phyloP scores from a whole-genome alignment of 2,888 invertebrate genomes.

The Campoletis raptor region DNA sequence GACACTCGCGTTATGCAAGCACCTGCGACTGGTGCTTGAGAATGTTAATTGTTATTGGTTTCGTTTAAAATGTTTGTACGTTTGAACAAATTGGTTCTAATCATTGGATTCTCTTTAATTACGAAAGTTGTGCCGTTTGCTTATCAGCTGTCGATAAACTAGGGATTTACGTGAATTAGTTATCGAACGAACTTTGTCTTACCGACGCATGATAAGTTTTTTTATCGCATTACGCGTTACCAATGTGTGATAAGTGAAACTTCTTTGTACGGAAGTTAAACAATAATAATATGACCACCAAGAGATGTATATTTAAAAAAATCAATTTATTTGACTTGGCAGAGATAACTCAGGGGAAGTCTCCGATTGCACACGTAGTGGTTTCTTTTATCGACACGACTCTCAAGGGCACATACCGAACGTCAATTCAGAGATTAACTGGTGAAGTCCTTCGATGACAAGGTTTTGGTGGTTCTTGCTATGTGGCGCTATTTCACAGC shows the following conservation, averaged over 20 bases:
- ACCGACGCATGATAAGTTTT: not conserved
- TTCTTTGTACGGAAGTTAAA: not conserved
- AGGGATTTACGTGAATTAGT: not conserved
- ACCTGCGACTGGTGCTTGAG: not conserved
- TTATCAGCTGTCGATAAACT: not conserved
- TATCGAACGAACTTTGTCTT: not conserved
- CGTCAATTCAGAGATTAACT: not conserved
- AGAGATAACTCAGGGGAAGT: too few species aligned
- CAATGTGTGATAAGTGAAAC: not conserved
- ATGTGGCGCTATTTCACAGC: not conserved
- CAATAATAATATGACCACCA: too few species aligned
- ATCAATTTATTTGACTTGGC: too few species aligned
- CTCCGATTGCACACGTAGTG: not conserved
- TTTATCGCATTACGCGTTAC: too few species aligned
- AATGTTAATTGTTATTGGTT: not conserved
- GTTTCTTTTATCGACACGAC: not conserved
- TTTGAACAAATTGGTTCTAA: not conserved
- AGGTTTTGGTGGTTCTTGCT: not conserved
- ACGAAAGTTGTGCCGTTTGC: not conserved
- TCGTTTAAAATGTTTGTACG: not conserved
- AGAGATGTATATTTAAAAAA: too few species aligned
- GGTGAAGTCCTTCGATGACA: not conserved
- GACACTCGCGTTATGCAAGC: not conserved
- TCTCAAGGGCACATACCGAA: not conserved
- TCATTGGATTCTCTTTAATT: not conserved